Conservation (phyloP, 2,888 invertebrate genomes). For the Oegoconia quadripuncta region DNA sequence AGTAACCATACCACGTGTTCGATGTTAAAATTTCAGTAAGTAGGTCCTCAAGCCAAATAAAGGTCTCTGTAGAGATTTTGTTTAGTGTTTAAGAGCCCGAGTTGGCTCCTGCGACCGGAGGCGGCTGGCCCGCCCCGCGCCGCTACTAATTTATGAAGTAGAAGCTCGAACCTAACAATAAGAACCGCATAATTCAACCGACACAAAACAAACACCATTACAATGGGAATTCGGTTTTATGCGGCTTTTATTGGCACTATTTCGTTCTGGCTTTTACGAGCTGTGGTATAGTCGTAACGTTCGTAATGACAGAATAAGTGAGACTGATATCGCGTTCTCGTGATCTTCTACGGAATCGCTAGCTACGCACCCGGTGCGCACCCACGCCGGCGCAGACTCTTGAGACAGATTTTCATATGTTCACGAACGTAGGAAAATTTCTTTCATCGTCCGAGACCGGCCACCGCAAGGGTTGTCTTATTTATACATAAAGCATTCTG, state of each 20-base stretch:
- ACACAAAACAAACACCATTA: conserved; percentile 13
- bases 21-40: conserved; percentile 29
- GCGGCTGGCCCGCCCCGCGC: conserved; percentile 60
- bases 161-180: conserved; percentile 38
- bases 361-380: conserved; percentile 13
- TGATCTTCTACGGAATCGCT: conserved; percentile 48
- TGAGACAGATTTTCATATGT: background rate
- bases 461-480: conserved; percentile 29
- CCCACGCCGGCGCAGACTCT: conserved; percentile 10
- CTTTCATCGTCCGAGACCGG: background rate
- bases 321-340: conserved; percentile 74
- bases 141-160: conserved; percentile 47
- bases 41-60: conserved; percentile 41
- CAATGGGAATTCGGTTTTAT: conserved; percentile 27
- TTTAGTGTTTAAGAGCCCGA: conserved; percentile 51
- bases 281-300: conserved; percentile 67
- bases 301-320: conserved; percentile 76
- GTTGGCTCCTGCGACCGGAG: conserved; percentile 35
- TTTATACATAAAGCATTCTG: conserved; percentile 56
- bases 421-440: background rate
- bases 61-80: conserved; percentile 51
- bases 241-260: conserved; percentile 41
- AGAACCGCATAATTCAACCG: conserved; percentile 36
- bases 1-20: conserved; percentile 15
- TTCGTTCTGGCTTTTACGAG: conserved; percentile 44